Evolutionary conservation across 2,888 invertebrate species (phyloP).

Genomic region (Thyatira batis): DNA sequence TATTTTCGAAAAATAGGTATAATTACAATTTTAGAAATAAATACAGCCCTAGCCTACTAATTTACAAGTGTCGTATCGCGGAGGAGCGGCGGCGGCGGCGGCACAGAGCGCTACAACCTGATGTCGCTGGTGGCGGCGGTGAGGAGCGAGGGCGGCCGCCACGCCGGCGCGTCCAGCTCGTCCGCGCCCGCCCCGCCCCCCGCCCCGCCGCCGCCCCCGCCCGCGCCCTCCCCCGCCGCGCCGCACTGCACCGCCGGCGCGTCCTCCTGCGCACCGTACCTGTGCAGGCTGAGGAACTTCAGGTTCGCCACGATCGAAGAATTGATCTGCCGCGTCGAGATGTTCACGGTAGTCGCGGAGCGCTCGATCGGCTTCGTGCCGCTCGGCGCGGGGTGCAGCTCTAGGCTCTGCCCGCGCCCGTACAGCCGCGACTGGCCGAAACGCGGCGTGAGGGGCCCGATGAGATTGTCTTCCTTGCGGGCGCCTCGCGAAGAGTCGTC

Average conservation of each 20-base stretch:
- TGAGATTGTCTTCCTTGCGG: constrained; percentile 68
- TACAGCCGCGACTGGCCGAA: constrained; percentile 72
- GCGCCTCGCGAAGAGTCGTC: constrained; percentile 47
- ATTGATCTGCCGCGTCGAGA: constrained; percentile 64
- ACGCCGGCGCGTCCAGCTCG: constrained; percentile 37
- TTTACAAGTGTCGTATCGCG: constrained; percentile 18
- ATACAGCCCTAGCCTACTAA: constrained; percentile 49
- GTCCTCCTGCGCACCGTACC: constrained; percentile 64
- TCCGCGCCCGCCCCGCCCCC: constrained; percentile 22
- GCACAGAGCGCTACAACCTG: constrained; percentile 51
- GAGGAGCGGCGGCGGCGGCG: constrained; percentile 1
- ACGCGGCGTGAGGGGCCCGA: constrained; percentile 71
- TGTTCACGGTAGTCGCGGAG: constrained; percentile 67
- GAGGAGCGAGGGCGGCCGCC: constrained; percentile 40
- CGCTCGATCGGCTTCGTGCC: constrained; percentile 65
- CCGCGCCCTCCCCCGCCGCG: constrained; percentile 10
- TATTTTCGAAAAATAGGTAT: constrained; percentile 61
- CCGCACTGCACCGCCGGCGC: constrained; percentile 31
- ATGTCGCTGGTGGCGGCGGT: constrained; percentile 63
- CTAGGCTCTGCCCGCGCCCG: constrained; percentile 72
- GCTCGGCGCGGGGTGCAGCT: constrained; percentile 52
- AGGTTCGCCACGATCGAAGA: constrained; percentile 71
- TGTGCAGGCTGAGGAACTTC: constrained; percentile 72
- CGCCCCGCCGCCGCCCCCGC: constrained; percentile 15
- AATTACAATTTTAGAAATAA: constrained; percentile 48